These are phyloP conservation scores for Drosophila punjabiensis DNA, from an alignment of 1,140 invertebrate species.

Conservation along the genomic window DNA sequence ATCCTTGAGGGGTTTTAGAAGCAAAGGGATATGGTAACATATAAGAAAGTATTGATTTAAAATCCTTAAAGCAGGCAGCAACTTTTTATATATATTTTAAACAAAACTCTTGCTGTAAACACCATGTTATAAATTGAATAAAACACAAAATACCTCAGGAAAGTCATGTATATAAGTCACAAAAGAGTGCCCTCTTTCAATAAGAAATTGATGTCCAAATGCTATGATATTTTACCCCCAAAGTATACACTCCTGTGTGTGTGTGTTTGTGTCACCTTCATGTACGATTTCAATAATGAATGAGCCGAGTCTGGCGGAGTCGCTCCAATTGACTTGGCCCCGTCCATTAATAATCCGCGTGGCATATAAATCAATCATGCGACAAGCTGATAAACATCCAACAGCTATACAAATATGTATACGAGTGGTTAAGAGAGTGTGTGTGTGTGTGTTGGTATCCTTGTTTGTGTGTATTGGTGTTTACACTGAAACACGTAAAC, in stretches of 20 bases:
- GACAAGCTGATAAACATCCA: constrained; percentile 78
- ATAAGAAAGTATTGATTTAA: too few relatives aligned
- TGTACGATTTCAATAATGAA: constrained; percentile 64
- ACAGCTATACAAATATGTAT: constrained; percentile 46
- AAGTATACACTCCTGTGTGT: background rate
- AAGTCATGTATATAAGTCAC: background rate
- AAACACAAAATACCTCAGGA: background rate
- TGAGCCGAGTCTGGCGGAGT: constrained; percentile 44
- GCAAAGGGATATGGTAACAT: background rate
- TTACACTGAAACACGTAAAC: constrained; percentile 34
- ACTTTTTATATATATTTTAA: background rate
- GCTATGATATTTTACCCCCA: constrained; percentile 3
- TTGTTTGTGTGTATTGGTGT: constrained; percentile 17
- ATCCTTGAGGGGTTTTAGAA: background rate
- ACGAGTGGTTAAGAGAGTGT: constrained; percentile 9
- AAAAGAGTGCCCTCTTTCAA: background rate
- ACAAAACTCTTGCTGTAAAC: background rate
- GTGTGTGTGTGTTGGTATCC: background rate
- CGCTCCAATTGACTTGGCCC: constrained; percentile 72
- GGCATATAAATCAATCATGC: constrained; percentile 78
- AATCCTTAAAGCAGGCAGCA: too few relatives aligned
- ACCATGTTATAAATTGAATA: background rate
- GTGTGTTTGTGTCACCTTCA: constrained; percentile 25
- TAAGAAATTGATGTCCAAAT: constrained; percentile 17
- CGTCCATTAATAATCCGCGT: constrained; percentile 69